Percentiles rank a stretch among this genome's conserved stretches.
Evolutionary conservation across 2,797 vertebrate genomes (phyloP).

Genomic region (Enoplosus armatus): DNA sequence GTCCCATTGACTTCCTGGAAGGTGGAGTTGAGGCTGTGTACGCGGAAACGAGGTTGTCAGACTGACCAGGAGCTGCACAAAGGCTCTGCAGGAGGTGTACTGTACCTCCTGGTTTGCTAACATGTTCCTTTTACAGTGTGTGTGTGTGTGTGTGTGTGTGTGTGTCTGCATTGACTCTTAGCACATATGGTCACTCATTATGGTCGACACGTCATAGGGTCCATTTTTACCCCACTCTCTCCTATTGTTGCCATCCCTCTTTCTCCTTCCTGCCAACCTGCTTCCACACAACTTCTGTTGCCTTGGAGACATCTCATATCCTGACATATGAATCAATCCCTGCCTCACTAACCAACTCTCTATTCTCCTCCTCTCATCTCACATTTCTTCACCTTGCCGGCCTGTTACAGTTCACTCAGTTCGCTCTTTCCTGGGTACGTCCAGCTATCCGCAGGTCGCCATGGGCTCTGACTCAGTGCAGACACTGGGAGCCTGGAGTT

Average conservation of each 20-base stretch:
- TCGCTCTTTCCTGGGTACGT: background rate
- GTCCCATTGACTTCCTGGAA: conserved; percentile 39
- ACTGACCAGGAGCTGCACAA: conserved; percentile 31
- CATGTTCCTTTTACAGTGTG: background rate
- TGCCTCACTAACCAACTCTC: conserved; percentile 8
- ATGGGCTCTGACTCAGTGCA: conserved; percentile 16
- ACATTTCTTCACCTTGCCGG: conserved; percentile 42
- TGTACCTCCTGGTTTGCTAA: conserved; percentile 24
- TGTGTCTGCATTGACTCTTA: conserved; percentile 17
- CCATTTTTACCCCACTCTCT: conserved; percentile 62
- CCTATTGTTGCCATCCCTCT: conserved; percentile 69
- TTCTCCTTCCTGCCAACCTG: conserved; percentile 40
- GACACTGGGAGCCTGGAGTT: conserved; percentile 9
- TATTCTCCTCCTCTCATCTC: conserved; percentile 13
- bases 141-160: conserved; percentile 1
- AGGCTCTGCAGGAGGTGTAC: conserved; percentile 50
- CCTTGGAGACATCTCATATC: conserved; percentile 77
- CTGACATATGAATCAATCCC: conserved; percentile 64
- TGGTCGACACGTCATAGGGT: conserved; percentile 29
- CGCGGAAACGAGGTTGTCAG: conserved; percentile 31
- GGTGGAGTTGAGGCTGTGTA: conserved; percentile 12
- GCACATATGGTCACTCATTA: conserved; percentile 25
- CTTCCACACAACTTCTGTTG: conserved; percentile 67
- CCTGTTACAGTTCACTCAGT: conserved; percentile 40
- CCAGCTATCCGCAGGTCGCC: conserved; percentile 5